Evolutionary conservation across 2,888 invertebrate species (phyloP).

Genomic region (Rapana venosa): DNA sequence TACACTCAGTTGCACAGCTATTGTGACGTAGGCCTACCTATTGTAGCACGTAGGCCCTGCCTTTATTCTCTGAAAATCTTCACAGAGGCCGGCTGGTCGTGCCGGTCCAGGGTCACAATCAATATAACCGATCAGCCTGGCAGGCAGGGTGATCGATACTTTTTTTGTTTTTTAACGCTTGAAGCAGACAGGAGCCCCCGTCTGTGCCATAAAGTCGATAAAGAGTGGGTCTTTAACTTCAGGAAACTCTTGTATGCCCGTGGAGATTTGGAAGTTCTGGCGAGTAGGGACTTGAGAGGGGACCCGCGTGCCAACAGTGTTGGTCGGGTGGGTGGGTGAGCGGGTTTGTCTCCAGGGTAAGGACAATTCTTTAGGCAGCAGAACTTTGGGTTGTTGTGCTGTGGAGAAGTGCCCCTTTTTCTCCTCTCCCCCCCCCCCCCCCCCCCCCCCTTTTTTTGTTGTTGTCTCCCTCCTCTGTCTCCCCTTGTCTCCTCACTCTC

Average conservation of each 20-base stretch:
- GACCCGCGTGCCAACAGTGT: background rate
- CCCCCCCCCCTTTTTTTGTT: too few species aligned
- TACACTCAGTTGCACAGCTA: background rate
- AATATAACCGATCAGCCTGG: background rate
- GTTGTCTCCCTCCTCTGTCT: too few species aligned
- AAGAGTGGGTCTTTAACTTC: slow-evolving; percentile 1
- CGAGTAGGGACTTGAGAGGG: background rate
- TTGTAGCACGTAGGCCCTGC: background rate
- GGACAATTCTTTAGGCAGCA: too few species aligned
- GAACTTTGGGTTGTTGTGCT: too few species aligned
- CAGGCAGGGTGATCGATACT: background rate
- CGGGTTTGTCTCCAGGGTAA: too few species aligned
- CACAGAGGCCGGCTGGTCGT: background rate
- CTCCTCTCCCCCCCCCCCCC: too few species aligned
- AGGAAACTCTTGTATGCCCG: background rate
- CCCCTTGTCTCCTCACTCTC: too few species aligned
- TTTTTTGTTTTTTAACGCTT: background rate
- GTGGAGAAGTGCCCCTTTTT: too few species aligned
- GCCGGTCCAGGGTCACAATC: background rate
- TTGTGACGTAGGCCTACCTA: background rate
- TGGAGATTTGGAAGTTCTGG: background rate
- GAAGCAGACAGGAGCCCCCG: background rate
- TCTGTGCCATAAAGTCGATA: slow-evolving; percentile 4
- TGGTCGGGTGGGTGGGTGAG: background rate
- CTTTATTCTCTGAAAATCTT: background rate